Percentiles rank a stretch among this genome's conserved stretches.
Evolutionary conservation across 1,140 invertebrate genomes (phyloP).

Genomic region (Drosophila nigrodunni): DNA sequence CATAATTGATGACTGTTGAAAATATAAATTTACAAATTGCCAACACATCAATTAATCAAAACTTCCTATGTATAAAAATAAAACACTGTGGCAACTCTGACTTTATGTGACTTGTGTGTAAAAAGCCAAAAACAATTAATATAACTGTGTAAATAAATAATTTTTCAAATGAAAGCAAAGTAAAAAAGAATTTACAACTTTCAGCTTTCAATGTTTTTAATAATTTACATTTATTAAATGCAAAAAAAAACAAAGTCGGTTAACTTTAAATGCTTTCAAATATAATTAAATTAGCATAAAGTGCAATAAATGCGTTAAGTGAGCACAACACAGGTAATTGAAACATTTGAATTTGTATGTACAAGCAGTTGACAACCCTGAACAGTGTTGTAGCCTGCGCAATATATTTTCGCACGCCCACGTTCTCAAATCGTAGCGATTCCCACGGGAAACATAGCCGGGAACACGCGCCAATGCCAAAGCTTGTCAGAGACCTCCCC

Average conservation of each 20-base stretch:
- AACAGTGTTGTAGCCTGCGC: background rate
- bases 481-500: constrained; percentile 6
- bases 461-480: constrained; percentile 46
- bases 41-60: no score
- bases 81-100: no score
- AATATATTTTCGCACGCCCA: constrained; percentile 67
- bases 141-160: no score
- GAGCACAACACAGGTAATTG: background rate
- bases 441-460: constrained; percentile 67
- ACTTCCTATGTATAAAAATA: no score
- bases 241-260: background rate
- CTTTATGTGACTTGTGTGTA: no score
- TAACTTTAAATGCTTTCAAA: background rate
- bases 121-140: no score
- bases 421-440: constrained; percentile 45
- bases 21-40: no score
- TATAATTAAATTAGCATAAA: background rate
- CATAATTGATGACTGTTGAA: no score
- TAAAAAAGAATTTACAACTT: no score
- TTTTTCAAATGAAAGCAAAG: no score
- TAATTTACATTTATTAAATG: background rate
- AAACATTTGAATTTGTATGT: background rate
- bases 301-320: no score
- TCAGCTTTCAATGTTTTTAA: background rate
- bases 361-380: background rate